Evolutionary conservation across 2,113 vertebrate genomes (phyloP), one percentile per base, ranked within the genome.

Genomic region (Montifringilla adamsi): DNA sequence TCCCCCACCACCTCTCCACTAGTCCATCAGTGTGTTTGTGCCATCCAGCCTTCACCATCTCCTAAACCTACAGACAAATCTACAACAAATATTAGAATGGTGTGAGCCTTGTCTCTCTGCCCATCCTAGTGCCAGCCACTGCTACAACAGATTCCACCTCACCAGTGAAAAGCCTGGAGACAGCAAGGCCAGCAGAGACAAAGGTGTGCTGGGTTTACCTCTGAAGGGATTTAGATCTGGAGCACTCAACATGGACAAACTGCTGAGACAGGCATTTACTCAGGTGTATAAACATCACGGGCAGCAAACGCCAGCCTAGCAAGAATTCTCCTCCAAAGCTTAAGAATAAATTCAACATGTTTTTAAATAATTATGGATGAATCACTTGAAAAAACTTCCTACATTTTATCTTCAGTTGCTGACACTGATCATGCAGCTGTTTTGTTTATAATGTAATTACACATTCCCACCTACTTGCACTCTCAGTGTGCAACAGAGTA

Each of bases 231-330:
- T 96, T 79, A 93, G 73, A 95, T 96, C 73, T 89, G 90, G 80
- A 95, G 80, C 69, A 17, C 76, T 93, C 58, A 43, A 75, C 90
- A 72, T 5, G 3, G 19, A 66, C 84, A 81, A 95, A 95, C 76
- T 96, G 96, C 96, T 95, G 96, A 96, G 66, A 53, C 87, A 95
- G 85, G 85, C 96, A 89, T 90, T 95, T 95, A 28, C 69, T 93
- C 96, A 94, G 85, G 91, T 95, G 77, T 62, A 93, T 76, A 96
- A 96, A 96, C 94, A 95, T 14, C 88, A 63, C 0, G 1, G 84
- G 56, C 2, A 19, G 91, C 85, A 74, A 94, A 73, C 0, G 49
- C 70, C 78, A 94, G 75, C 64, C 72, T 81, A 72, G 79, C 66
- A 91, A 84, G 95, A 95, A 93, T 88, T 84, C 81, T 75, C 68